These are phyloP conservation scores for Bicyclus anynana DNA, from an alignment of 1,140 invertebrate species.

Conservation along the genomic window DNA sequence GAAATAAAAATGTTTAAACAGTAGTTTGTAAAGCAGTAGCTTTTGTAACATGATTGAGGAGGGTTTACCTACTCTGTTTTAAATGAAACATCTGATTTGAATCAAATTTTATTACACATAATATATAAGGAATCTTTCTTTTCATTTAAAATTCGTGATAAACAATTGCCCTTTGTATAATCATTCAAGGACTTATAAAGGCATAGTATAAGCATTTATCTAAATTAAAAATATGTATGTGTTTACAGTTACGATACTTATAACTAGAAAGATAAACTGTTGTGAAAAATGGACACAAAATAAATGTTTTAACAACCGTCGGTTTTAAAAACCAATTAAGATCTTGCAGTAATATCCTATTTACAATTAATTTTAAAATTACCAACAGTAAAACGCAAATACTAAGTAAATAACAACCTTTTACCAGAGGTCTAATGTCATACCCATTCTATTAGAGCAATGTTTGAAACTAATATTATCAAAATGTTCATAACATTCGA, in stretches of 20 bases:
- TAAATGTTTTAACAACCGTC: conserved; percentile 5
- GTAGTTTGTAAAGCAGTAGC: conserved; percentile 25
- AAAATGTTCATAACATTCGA: conserved; percentile 13
- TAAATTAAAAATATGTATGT: conserved; percentile 23
- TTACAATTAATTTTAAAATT: conserved; percentile 16
- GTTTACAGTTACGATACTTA: conserved; percentile 15
- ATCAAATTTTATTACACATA: conserved; percentile 40
- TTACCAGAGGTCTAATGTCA: conserved; percentile 9
- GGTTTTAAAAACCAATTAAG: conserved; percentile 19
- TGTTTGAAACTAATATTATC: not conserved
- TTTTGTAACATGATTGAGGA: too few relatives aligned
- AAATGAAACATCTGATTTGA: conserved; percentile 18
- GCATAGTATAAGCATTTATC: conserved; percentile 21
- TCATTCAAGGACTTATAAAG: conserved; percentile 15
- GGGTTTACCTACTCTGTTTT: too few relatives aligned
- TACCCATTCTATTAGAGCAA: conserved; percentile 19
- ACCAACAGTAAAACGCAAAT: conserved; percentile 10
- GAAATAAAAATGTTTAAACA: too few relatives aligned
- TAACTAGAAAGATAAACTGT: conserved; percentile 13
- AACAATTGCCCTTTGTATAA: conserved; percentile 22
- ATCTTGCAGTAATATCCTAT: not conserved
- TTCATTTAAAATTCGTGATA: conserved; percentile 33
- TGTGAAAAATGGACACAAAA: conserved; percentile 10
- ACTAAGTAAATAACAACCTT: conserved; percentile 14
- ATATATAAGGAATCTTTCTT: conserved; percentile 33